These are phyloP conservation scores for Drosophila persimilis DNA, from an alignment of 1,140 invertebrate genomes.

Conservation along the genomic window DNA sequence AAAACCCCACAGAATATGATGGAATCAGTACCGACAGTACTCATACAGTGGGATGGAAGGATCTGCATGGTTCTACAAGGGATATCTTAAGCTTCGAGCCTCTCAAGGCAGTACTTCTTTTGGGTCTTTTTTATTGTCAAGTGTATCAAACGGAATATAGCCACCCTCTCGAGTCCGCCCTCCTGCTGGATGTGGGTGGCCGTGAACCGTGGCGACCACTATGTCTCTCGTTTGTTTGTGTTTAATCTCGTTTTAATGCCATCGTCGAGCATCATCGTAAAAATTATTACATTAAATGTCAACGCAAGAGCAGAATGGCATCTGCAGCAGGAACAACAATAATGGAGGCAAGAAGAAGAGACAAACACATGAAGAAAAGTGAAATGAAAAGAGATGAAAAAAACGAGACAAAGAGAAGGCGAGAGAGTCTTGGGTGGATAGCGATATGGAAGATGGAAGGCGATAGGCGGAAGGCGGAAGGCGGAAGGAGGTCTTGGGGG, in stretches of 20 bases:
- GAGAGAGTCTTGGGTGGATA: constrained; percentile 36
- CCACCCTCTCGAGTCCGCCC: neutral
- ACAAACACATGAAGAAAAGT: constrained; percentile 15
- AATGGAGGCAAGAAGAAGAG: constrained; percentile 19
- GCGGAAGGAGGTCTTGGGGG: constrained; percentile 41
- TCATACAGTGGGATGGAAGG: no score
- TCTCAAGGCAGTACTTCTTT: neutral
- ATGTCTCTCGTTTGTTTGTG: constrained; percentile 70
- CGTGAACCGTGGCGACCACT: constrained; percentile 27
- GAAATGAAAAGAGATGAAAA: constrained; percentile 1
- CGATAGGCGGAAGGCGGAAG: constrained; percentile 31
- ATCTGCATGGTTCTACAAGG: no score
- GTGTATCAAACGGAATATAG: constrained; percentile 70
- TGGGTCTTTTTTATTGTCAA: constrained; percentile 62
- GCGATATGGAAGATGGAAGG: constrained; percentile 21
- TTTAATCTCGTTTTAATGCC: constrained; percentile 80
- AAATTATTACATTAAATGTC: constrained; percentile 81
- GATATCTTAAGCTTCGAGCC: no score
- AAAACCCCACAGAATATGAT: no score
- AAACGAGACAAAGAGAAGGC: constrained; percentile 9
- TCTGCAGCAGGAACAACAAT: neutral
- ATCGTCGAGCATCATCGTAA: constrained; percentile 75
- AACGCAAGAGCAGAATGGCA: constrained; percentile 54
- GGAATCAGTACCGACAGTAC: no score
- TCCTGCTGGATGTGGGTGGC: neutral